Evolutionary conservation across 1,140 invertebrate genomes (phyloP).

Genomic region (Dolichoris vasculosae): DNA sequence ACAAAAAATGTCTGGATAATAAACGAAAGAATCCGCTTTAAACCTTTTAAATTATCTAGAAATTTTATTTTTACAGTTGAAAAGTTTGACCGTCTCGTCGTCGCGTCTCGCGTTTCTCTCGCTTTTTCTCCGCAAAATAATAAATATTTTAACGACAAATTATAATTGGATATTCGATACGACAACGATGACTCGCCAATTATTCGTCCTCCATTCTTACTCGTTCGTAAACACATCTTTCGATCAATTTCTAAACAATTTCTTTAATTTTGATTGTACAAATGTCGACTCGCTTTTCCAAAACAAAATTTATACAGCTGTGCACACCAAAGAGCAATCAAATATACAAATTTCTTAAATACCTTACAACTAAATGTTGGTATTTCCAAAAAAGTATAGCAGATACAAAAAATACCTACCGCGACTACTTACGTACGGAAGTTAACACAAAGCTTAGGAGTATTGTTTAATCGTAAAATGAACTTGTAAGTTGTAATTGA

Average conservation of each 20-base stretch:
- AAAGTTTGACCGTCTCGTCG: too few species aligned
- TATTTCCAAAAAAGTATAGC: slow-evolving; percentile 70
- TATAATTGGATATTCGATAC: too few species aligned
- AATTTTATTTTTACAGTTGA: too few species aligned
- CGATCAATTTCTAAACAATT: neutral
- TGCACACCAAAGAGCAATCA: neutral
- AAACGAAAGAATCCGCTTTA: neutral
- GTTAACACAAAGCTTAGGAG: slow-evolving; percentile 75
- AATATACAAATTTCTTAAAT: slow-evolving; percentile 47
- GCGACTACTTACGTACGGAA: slow-evolving; percentile 79
- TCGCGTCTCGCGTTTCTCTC: too few species aligned
- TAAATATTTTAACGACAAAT: too few species aligned
- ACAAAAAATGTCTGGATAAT: neutral
- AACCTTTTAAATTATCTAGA: neutral
- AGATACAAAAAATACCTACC: slow-evolving; percentile 80
- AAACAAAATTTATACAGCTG: slow-evolving; percentile 7
- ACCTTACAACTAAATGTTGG: slow-evolving; percentile 65
- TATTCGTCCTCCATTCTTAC: too few species aligned
- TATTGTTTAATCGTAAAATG: slow-evolving; percentile 72
- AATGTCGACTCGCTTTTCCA: slow-evolving; percentile 5
- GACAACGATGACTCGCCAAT: too few species aligned
- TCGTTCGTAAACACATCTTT: neutral
- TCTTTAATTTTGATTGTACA: neutral
- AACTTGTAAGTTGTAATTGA: slow-evolving; percentile 68
- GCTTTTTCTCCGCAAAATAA: too few species aligned